A percentile compares a stretch with the other conserved stretches of the same genome.
phyloP scores from a whole-genome alignment of 2,113 vertebrate genomes.

The Himantopus leucocephalus region DNA sequence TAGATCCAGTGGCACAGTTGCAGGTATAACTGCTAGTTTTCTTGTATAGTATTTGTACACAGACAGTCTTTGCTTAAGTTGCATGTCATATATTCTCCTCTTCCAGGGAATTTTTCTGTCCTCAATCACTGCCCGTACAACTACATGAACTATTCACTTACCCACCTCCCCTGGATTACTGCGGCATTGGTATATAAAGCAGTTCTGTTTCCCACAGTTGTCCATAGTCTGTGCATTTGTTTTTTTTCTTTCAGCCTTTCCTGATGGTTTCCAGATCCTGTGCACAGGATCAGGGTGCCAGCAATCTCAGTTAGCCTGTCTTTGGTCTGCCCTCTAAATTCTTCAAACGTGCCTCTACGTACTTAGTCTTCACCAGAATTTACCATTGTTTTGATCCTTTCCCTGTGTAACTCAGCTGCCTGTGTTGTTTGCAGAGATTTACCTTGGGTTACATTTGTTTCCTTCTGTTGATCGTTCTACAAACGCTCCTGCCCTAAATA shows the following conservation, averaged over 20 bases:
- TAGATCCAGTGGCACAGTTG: neutral
- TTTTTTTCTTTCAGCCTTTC: slow-evolving; percentile 2
- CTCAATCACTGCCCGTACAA: neutral
- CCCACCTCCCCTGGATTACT: neutral
- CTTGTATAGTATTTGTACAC: neutral
- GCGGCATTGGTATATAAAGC: neutral
- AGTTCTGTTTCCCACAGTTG: slow-evolving; percentile 42
- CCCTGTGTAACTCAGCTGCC: neutral
- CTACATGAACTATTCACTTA: neutral
- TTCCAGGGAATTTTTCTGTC: neutral
- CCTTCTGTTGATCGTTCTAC: neutral
- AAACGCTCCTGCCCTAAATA: neutral
- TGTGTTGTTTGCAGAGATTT: neutral
- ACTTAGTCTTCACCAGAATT: neutral
- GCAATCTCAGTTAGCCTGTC: neutral
- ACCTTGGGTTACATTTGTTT: neutral
- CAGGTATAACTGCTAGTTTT: neutral
- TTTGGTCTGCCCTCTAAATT: slow-evolving; percentile 19
- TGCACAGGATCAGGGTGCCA: neutral
- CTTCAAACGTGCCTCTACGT: neutral
- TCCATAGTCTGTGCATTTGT: neutral
- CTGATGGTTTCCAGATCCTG: slow-evolving; percentile 47
- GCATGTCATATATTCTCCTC: neutral
- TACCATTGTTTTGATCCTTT: neutral
- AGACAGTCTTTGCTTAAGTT: neutral